Evolutionary conservation across 2,888 invertebrate genomes (phyloP).

Genomic region (Trichogramma evanescens): DNA sequence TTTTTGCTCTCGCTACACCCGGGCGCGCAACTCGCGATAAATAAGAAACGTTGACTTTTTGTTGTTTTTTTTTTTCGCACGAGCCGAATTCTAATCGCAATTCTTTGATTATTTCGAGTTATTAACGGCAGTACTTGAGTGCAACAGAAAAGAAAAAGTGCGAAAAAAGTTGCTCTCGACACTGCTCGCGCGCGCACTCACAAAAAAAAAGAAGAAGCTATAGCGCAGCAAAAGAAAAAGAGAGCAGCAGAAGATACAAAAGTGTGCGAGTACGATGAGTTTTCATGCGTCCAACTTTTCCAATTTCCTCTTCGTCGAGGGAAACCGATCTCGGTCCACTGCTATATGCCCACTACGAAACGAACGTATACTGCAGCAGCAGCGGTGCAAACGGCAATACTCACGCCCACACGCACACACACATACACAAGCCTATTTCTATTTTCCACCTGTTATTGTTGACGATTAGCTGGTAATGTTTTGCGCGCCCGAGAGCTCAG

Average conservation of each 20-base stretch:
- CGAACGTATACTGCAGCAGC: slow-evolving; percentile 22
- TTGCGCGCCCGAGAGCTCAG: not conserved
- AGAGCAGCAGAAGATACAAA: not conserved
- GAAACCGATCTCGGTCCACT: not conserved
- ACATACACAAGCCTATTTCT: slow-evolving; percentile 27
- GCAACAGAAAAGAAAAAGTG: not conserved
- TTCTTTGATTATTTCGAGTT: no score
- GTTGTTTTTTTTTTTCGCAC: no score
- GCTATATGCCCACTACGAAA: slow-evolving; percentile 7
- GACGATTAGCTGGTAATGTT: slow-evolving; percentile 23
- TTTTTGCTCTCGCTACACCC: no score
- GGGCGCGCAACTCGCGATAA: no score
- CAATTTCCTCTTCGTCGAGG: slow-evolving; percentile 30
- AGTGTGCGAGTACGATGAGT: slow-evolving; percentile 1
- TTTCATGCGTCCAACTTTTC: slow-evolving; percentile 31
- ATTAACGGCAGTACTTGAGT: not conserved
- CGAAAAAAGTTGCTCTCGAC: not conserved
- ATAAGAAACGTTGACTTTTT: no score
- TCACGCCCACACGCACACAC: slow-evolving; percentile 19
- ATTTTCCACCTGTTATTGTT: slow-evolving; percentile 24
- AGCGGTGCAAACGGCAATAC: slow-evolving; percentile 23
- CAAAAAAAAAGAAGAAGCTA: not conserved
- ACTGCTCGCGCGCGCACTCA: not conserved
- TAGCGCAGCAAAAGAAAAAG: not conserved
- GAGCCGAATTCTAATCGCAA: no score